A percentile compares a stretch with the other conserved stretches of the same genome.
Conservation (phyloP, 2,797 vertebrate species). For the Chromis chromis region DNA sequence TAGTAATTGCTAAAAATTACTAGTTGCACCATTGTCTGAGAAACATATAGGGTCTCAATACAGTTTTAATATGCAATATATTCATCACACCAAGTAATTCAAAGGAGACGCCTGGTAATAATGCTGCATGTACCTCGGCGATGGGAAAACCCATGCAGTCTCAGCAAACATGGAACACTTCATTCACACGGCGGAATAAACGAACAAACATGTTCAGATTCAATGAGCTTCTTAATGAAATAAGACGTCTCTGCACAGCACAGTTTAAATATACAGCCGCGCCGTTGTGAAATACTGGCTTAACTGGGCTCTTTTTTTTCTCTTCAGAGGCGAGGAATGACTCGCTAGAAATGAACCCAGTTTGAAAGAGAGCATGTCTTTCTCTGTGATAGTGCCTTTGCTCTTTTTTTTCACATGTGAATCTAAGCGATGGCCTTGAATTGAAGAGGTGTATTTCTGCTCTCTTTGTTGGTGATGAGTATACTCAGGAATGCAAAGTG, state of each 20-base stretch:
- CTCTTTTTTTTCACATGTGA: slow-evolving; percentile 63
- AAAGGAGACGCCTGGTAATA: slow-evolving; percentile 22
- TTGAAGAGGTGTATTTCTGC: slow-evolving; percentile 59
- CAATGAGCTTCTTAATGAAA: slow-evolving; percentile 55
- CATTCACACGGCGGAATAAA: slow-evolving; percentile 52
- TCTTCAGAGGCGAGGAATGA: slow-evolving; percentile 52
- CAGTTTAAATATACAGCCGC: slow-evolving; percentile 33
- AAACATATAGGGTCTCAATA: neutral
- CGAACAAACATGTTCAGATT: slow-evolving; percentile 49
- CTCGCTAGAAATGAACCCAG: slow-evolving; percentile 48
- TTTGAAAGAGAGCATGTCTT: slow-evolving; percentile 58
- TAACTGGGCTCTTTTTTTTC: slow-evolving; percentile 48
- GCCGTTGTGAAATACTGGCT: slow-evolving; percentile 41
- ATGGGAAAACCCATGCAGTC: slow-evolving; percentile 26
- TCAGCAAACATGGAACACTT: slow-evolving; percentile 69
- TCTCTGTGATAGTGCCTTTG: slow-evolving; percentile 68
- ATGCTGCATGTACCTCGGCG: slow-evolving; percentile 12
- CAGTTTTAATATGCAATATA: neutral
- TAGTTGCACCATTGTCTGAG: neutral
- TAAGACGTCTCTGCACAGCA: slow-evolving; percentile 16
- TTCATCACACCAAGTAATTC: slow-evolving; percentile 7
- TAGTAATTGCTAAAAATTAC: too few relatives aligned
- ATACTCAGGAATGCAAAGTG: slow-evolving; percentile 49
- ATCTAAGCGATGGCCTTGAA: slow-evolving; percentile 68
- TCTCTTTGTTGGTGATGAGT: slow-evolving; percentile 56